Evolutionary conservation across 2,797 vertebrate species (phyloP).

Genomic region (Apodemus agrarius): DNA sequence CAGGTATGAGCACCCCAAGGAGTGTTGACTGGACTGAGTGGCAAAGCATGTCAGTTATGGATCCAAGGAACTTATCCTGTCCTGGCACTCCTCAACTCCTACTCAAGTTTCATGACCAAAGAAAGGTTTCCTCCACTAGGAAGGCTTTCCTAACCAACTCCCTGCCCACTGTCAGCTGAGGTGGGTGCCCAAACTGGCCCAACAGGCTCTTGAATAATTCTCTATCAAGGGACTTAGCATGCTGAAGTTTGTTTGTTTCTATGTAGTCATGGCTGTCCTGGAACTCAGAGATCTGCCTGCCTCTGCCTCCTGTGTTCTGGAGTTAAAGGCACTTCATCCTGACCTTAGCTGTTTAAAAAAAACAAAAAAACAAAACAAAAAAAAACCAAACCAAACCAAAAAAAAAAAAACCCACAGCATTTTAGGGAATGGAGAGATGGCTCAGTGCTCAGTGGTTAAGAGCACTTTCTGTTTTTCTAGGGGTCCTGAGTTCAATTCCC

Average conservation of each 20-base stretch:
- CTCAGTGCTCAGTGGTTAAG: too few relatives aligned
- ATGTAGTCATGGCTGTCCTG: not conserved
- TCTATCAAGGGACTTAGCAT: not conserved
- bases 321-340: not conserved
- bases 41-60: not conserved
- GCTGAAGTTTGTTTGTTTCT: not conserved
- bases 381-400: too few relatives aligned
- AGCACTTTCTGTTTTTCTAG: too few relatives aligned
- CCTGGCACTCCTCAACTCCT: not conserved
- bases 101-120: slow-evolving; percentile 48
- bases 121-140: not conserved
- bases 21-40: not conserved
- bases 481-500: too few relatives aligned
- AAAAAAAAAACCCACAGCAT: too few relatives aligned
- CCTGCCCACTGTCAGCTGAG: not conserved
- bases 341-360: not conserved
- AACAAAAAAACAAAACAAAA: too few relatives aligned
- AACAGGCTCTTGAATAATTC: not conserved
- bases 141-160: slow-evolving; percentile 20
- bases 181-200: not conserved
- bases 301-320: not conserved
- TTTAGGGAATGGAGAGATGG: too few relatives aligned
- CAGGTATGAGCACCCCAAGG: not conserved
- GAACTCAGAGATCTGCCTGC: not conserved
- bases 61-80: not conserved